phyloP scores from a whole-genome alignment of 2,888 invertebrate genomes.

The Sturmia bella region DNA sequence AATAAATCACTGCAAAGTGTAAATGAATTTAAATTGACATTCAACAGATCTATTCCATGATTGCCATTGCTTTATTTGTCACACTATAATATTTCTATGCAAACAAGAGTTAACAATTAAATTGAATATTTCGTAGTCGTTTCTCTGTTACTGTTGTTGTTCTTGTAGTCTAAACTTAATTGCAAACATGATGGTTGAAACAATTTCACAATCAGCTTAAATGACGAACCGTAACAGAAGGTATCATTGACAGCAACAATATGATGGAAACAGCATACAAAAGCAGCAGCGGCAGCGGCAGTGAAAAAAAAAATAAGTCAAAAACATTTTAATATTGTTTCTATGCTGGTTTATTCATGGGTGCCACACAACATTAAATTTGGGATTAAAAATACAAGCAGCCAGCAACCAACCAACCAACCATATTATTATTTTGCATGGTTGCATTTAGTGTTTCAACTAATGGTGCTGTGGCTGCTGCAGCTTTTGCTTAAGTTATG shows the following conservation, averaged over 20 bases:
- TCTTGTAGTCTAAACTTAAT: constrained; percentile 43
- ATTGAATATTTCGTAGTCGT: constrained; percentile 31
- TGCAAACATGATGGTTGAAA: constrained; percentile 51
- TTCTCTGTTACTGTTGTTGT: background rate
- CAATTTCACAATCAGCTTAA: constrained; percentile 46
- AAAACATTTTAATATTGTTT: constrained; percentile 42
- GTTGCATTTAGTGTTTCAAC: constrained; percentile 14
- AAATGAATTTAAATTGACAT: constrained; percentile 61
- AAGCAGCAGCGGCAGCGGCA: background rate
- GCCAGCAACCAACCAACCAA: constrained; percentile 28
- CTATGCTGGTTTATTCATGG: constrained; percentile 51
- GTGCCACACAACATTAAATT: constrained; percentile 33
- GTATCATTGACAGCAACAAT: constrained; percentile 30
- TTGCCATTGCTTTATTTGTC: background rate
- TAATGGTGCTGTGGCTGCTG: constrained; percentile 15
- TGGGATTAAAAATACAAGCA: constrained; percentile 21
- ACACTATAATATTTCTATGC: background rate
- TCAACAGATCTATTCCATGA: constrained; percentile 42
- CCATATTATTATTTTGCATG: constrained; percentile 51
- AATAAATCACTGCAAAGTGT: constrained; percentile 29
- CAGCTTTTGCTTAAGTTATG: constrained; percentile 28
- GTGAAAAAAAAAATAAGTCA: constrained; percentile 12
- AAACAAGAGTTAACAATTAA: constrained; percentile 28
- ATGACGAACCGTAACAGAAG: constrained; percentile 30
- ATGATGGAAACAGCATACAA: background rate